Percentiles rank a stretch among this genome's conserved stretches.
These are phyloP conservation scores for Scomber japonicus DNA, from an alignment of 2,113 vertebrate species.

Conservation along the genomic window DNA sequence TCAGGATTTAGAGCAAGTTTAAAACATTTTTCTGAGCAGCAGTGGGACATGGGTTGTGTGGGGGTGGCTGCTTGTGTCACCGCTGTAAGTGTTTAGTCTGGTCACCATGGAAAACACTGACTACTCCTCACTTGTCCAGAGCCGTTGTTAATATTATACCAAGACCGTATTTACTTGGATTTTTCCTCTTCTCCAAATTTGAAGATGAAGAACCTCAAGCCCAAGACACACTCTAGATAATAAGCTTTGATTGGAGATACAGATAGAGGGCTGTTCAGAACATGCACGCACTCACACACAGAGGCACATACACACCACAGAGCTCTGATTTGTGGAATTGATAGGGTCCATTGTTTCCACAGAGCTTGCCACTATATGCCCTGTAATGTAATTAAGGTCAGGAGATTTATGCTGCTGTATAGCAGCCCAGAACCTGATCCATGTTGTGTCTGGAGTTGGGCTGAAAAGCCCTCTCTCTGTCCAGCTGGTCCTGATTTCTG, in stretches of 20 bases:
- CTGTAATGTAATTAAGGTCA: conserved; percentile 97
- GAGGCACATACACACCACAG: conserved; percentile 79
- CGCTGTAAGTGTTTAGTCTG: conserved; percentile 53
- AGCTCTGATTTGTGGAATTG: conserved; percentile 89
- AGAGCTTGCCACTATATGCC: conserved; percentile 90
- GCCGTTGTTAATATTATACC: conserved; percentile 82
- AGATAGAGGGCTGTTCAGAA: conserved; percentile 84
- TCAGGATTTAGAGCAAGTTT: not conserved
- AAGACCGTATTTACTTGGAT: conserved; percentile 47
- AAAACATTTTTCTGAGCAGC: conserved; percentile 1
- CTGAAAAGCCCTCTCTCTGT: conserved; percentile 90
- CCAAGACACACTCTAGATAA: conserved; percentile 87
- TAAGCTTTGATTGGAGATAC: conserved; percentile 90
- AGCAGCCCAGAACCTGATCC: conserved; percentile 96
- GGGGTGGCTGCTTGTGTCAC: conserved; percentile 9
- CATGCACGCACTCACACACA: conserved; percentile 51
- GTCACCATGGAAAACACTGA: conserved; percentile 65
- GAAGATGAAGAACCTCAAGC: conserved; percentile 80
- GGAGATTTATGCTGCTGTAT: conserved; percentile 94
- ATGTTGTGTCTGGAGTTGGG: conserved; percentile 90
- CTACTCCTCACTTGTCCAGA: conserved; percentile 35
- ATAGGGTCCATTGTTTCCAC: conserved; percentile 94
- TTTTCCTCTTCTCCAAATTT: conserved; percentile 57
- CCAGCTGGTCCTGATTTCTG: conserved; percentile 93
- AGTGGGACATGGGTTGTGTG: conserved; percentile 3